phyloP scores from a whole-genome alignment of 2,797 vertebrate genomes.

The Poliocrania exsul region DNA sequence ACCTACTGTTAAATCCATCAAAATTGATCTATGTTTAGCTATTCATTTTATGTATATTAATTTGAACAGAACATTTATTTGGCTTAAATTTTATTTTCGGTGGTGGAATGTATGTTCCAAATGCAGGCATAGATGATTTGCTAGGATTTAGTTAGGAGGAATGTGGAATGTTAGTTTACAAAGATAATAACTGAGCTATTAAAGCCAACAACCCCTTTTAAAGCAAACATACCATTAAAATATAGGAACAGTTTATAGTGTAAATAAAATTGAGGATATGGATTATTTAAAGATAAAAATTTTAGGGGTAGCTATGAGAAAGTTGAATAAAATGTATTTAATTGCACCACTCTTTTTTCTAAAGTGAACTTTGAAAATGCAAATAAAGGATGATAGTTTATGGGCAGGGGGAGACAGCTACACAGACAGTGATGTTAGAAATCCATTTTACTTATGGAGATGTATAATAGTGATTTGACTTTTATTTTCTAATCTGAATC shows the following conservation, averaged over 20 bases:
- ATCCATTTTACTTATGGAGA: constrained; percentile 71
- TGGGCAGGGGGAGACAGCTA: background rate
- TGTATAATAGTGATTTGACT: constrained; percentile 61
- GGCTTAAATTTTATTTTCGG: constrained; percentile 76
- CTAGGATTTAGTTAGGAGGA: constrained; percentile 75
- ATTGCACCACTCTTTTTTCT: constrained; percentile 59
- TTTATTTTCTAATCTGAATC: constrained; percentile 68
- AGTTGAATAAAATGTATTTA: constrained; percentile 77
- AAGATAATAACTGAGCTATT: constrained; percentile 80
- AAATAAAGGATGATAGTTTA: constrained; percentile 59
- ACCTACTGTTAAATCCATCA: constrained; percentile 67
- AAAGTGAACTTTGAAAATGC: constrained; percentile 76
- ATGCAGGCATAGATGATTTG: constrained; percentile 65
- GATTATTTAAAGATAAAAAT: constrained; percentile 84
- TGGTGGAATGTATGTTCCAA: constrained; percentile 70
- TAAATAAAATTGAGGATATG: constrained; percentile 81
- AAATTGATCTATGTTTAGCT: constrained; percentile 70
- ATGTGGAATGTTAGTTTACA: constrained; percentile 78
- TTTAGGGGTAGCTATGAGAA: constrained; percentile 73
- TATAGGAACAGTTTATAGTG: constrained; percentile 80
- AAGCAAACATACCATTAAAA: constrained; percentile 84
- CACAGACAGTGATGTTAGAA: constrained; percentile 65
- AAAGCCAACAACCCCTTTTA: constrained; percentile 84
- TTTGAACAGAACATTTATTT: constrained; percentile 76
- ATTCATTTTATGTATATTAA: constrained; percentile 76